These are phyloP conservation scores for Atractosteus spatula DNA, from an alignment of 2,113 vertebrate genomes.

Conservation along the genomic window DNA sequence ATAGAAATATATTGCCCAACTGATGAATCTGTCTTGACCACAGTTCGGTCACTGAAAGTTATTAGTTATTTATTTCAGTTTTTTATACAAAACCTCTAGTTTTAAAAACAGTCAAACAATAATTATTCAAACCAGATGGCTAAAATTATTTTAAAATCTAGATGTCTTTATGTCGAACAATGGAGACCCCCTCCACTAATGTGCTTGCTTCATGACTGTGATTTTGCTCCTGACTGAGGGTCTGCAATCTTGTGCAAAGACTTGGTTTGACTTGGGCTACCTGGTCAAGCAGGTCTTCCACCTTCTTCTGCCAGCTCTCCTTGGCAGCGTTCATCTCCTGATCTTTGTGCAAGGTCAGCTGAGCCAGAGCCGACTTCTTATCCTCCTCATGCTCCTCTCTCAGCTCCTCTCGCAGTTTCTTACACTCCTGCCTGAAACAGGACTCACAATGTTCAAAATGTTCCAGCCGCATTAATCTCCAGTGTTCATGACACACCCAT, in stretches of 20 bases:
- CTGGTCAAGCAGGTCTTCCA: slow-evolving; percentile 97
- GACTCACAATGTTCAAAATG: slow-evolving; percentile 7
- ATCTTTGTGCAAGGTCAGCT: slow-evolving; percentile 86
- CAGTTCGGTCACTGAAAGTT: too few relatives aligned
- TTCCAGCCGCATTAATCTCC: too few relatives aligned
- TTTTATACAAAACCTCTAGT: not conserved
- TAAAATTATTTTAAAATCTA: too few relatives aligned
- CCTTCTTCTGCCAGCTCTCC: slow-evolving; percentile 94
- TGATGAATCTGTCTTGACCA: not conserved
- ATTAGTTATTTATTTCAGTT: not conserved
- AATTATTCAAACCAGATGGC: not conserved
- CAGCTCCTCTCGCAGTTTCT: slow-evolving; percentile 91
- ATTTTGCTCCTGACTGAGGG: not conserved
- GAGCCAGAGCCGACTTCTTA: slow-evolving; percentile 81
- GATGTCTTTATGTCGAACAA: too few relatives aligned
- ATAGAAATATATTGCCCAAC: too few relatives aligned
- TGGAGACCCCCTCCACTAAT: too few relatives aligned
- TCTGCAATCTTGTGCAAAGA: not conserved
- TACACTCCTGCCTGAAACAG: slow-evolving; percentile 85
- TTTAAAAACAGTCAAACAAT: not conserved
- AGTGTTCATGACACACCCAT: too few relatives aligned
- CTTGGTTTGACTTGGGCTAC: slow-evolving; percentile 51
- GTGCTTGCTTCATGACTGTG: too few relatives aligned
- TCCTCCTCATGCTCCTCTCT: slow-evolving; percentile 87
- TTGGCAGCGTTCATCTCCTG: slow-evolving; percentile 82